Conservation (phyloP, 2,797 vertebrate species). For the Acropternis orthonyx region DNA sequence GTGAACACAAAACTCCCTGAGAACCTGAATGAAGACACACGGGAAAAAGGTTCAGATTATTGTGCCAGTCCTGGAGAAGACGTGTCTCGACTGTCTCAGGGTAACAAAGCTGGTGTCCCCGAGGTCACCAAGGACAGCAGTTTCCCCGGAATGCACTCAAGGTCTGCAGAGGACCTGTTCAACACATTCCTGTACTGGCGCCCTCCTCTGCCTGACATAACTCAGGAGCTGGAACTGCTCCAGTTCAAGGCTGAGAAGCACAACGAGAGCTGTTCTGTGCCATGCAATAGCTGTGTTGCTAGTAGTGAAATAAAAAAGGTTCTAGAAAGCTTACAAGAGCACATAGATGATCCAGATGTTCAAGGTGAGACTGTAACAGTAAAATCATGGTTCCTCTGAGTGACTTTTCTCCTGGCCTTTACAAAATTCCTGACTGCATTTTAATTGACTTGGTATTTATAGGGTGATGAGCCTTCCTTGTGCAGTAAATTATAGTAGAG, state of each 20-base stretch:
- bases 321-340: slow-evolving; percentile 87
- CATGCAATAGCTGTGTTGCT: slow-evolving; percentile 73
- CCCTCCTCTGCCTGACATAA: slow-evolving; percentile 88
- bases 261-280: background rate
- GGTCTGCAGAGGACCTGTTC: slow-evolving; percentile 76
- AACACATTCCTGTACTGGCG: slow-evolving; percentile 89
- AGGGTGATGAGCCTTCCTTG: background rate
- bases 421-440: background rate
- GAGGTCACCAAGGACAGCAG: slow-evolving; percentile 44
- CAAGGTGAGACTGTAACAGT: slow-evolving; percentile 77
- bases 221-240: slow-evolving; percentile 84
- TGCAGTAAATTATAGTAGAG: background rate
- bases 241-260: slow-evolving; percentile 64
- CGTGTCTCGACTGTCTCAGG: background rate
- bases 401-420: background rate
- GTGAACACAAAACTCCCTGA: background rate
- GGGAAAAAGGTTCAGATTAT: slow-evolving; percentile 35
- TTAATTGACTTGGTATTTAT: background rate
- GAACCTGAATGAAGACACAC: background rate
- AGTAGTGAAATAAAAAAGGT: slow-evolving; percentile 88
- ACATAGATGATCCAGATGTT: slow-evolving; percentile 86
- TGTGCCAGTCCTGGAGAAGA: slow-evolving; percentile 50
- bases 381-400: background rate
- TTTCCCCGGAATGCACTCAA: background rate
- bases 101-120: slow-evolving; percentile 31